Base-by-base conservation (phyloP, 2,113 vertebrate genomes). In the Speoplatyrhinus poulsoni region DNA sequence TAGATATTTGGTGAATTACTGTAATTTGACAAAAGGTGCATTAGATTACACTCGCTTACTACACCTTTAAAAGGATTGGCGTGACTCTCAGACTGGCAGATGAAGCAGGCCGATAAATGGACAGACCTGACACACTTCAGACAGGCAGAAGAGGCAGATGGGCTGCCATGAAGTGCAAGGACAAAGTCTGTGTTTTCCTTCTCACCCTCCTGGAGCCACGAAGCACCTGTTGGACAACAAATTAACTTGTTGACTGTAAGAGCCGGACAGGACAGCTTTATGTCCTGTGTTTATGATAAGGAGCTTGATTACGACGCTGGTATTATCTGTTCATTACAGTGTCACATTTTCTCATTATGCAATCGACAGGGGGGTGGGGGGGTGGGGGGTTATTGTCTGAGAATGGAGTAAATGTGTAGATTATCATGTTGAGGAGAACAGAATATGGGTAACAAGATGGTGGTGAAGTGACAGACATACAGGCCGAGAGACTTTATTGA, bases 191-290 rank as follows among this genome's bases (percentile, higher is more conserved):
- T 60, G 76, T 80, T 82, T 66, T 71, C 61, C 58, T 52, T 46
- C 57, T 12, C 49, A 19, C 9, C 65, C 33, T 16, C 69, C 50
- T 3, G 26, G 52, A 74, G 60, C 77, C 65, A 74, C 76, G 68
- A 67, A 69, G 47, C 91, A 92, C 87, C 90, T 92, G 91, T 89
- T 79, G 57, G 60, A 85, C 79, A 75, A 90, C 92, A 91, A 88
- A 89, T 91, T 86, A 90, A 88, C 76, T 85, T 74, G 81, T 76
- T 69, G 79, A 80, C 76, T 76, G 73, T 76, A 71, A 84, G 80
- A 77, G 59, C 13, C n/a, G 17, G 2, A 41, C 36, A 41, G 36
- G 73, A 89, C 88, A 90, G 87, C 75, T 91, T 92, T 87, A 89
- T 83, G 81, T 61, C 15, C 36, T 52, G 8, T 69, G 66, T 73